These are phyloP conservation scores for Lutjanus campechanus DNA, from an alignment of 2,797 vertebrate genomes.

Conservation along the genomic window DNA sequence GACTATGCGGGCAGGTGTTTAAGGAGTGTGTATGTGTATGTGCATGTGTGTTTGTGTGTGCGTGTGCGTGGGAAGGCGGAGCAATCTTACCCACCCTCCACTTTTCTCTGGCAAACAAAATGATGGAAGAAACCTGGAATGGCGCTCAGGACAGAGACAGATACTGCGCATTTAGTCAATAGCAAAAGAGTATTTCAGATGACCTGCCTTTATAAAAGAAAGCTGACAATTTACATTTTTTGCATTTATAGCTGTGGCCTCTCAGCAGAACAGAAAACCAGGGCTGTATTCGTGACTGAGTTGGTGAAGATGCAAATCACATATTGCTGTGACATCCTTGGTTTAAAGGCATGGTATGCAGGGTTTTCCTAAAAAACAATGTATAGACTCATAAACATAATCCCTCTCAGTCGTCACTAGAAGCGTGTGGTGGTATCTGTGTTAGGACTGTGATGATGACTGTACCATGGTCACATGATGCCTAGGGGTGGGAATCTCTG, in stretches of 20 bases:
- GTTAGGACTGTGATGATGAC: too few relatives aligned
- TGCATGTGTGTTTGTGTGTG: background rate
- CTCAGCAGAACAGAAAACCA: background rate
- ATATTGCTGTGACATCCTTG: conserved; percentile 6
- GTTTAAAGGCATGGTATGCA: background rate
- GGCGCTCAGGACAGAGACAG: conserved; percentile 22
- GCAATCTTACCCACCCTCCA: conserved; percentile 40
- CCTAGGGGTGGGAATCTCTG: too few relatives aligned
- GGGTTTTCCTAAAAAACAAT: too few relatives aligned
- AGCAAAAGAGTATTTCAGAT: background rate
- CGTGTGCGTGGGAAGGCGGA: conserved; percentile 8
- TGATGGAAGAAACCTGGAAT: conserved; percentile 48
- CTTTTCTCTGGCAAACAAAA: conserved; percentile 54
- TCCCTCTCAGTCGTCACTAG: too few relatives aligned
- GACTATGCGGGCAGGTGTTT: conserved; percentile 59
- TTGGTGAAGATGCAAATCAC: conserved; percentile 18
- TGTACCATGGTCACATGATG: too few relatives aligned
- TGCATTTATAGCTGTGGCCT: conserved; percentile 13
- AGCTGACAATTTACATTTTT: conserved; percentile 5
- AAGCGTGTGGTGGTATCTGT: too few relatives aligned
- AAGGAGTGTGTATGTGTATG: background rate
- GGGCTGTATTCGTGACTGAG: background rate
- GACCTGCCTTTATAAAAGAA: conserved; percentile 2
- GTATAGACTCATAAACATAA: too few relatives aligned
- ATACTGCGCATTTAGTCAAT: conserved; percentile 18